phyloP scores from a whole-genome alignment of 1,140 invertebrate species.

The Andrena cerasifolii region DNA sequence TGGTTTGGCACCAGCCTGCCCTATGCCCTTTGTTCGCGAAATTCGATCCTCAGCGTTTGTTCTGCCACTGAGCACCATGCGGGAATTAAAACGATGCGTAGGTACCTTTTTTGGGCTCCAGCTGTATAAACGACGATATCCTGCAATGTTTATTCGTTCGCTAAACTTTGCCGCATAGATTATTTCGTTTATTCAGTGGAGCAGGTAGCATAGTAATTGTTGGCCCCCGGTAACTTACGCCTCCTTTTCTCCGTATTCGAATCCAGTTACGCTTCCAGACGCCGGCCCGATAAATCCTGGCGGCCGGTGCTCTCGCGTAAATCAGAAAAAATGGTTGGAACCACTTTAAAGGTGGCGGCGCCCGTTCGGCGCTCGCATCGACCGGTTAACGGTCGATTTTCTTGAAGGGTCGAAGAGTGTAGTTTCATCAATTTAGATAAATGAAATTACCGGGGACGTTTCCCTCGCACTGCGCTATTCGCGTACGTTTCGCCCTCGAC shows the following conservation, averaged over 20 bases:
- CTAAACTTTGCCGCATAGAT: neutral
- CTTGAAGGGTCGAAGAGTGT: neutral
- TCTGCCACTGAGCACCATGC: too few species aligned
- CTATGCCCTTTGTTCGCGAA: too few species aligned
- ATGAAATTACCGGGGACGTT: conserved; percentile 1
- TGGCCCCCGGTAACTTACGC: neutral
- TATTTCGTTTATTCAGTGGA: neutral
- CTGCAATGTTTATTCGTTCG: neutral
- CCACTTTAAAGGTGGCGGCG: conserved; percentile 10
- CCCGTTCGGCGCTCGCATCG: neutral
- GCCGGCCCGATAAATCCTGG: conserved; percentile 16
- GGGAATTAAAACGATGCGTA: too few species aligned
- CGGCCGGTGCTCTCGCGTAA: conserved; percentile 9
- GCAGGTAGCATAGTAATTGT: conserved; percentile 10
- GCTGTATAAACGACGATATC: too few species aligned
- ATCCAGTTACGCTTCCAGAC: conserved; percentile 19
- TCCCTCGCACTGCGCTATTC: neutral
- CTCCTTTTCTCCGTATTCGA: conserved; percentile 17
- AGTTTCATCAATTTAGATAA: conserved; percentile 26
- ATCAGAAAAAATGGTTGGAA: conserved; percentile 42
- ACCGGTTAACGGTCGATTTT: conserved; percentile 23
- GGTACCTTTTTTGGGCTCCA: too few species aligned
- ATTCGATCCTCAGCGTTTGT: too few species aligned
- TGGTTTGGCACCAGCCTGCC: too few species aligned
- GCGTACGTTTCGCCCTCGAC: neutral